These are phyloP conservation scores for Laspeyria flexula DNA, from an alignment of 2,888 invertebrate genomes.

Conservation along the genomic window DNA sequence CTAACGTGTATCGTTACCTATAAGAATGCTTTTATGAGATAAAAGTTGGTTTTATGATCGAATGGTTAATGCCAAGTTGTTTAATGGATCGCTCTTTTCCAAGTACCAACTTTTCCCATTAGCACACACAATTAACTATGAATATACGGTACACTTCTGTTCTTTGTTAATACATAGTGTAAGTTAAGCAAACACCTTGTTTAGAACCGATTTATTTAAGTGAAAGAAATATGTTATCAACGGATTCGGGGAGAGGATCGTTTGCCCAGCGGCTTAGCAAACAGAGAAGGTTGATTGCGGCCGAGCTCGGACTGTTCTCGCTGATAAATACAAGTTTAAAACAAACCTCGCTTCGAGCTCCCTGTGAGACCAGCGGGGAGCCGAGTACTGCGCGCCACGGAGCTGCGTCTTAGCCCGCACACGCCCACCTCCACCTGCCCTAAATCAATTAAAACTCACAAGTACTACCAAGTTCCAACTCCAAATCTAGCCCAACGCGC, in stretches of 20 bases:
- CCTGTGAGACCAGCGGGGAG: conserved; percentile 41
- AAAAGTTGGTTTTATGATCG: conserved; percentile 52
- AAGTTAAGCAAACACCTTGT: conserved; percentile 13
- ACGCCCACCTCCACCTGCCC: conserved; percentile 51
- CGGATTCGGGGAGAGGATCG: conserved; percentile 10
- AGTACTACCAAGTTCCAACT: conserved; percentile 46
- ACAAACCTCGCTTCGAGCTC: conserved; percentile 44
- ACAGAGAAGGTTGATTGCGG: conserved; percentile 48
- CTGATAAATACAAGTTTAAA: conserved; percentile 63
- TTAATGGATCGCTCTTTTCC: conserved; percentile 35
- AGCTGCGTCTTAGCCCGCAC: conserved; percentile 25
- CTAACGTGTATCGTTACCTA: conserved; percentile 16
- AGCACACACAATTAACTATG: conserved; percentile 21
- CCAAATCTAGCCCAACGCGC: conserved; percentile 30
- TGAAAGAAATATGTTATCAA: conserved; percentile 22
- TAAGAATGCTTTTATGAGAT: conserved; percentile 43
- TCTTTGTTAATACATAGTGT: conserved; percentile 10
- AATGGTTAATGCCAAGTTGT: conserved; percentile 41
- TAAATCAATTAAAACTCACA: conserved; percentile 74
- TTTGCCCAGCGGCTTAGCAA: conserved; percentile 40
- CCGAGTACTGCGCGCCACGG: conserved; percentile 33
- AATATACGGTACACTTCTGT: conserved; percentile 8
- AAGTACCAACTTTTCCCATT: conserved; percentile 39
- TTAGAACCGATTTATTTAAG: conserved; percentile 19
- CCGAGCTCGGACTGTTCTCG: conserved; percentile 33